phyloP scores from a whole-genome alignment of 2,888 invertebrate species.

The Stenchaetothrips biformis region DNA sequence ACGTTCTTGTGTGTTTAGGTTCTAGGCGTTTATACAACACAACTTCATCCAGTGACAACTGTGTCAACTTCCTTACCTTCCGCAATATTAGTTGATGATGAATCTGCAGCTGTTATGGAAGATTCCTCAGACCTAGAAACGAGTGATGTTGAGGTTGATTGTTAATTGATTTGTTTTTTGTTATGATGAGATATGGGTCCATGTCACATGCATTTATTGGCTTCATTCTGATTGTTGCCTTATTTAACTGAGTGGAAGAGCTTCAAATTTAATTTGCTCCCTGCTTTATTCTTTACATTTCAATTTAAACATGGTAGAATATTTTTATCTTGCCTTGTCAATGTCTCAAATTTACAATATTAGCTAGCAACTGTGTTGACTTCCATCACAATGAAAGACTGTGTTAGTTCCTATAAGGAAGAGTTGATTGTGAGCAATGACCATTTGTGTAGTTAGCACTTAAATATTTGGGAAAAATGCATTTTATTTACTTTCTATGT shows the following conservation, averaged over 20 bases:
- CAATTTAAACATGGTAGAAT: background rate
- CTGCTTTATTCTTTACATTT: background rate
- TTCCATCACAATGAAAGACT: conserved; percentile 18
- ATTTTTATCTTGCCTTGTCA: too few species aligned
- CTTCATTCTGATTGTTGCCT: background rate
- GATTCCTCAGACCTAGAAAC: background rate
- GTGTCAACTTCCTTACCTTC: conserved; percentile 2
- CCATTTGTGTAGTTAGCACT: background rate
- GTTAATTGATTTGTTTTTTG: background rate
- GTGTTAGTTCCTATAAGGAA: background rate
- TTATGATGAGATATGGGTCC: background rate
- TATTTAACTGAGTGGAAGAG: background rate
- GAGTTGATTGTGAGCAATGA: background rate
- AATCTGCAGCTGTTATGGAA: background rate
- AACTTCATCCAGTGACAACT: conserved; percentile 28
- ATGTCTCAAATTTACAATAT: background rate
- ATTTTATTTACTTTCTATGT: background rate
- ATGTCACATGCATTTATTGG: background rate
- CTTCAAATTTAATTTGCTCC: background rate
- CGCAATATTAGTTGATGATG: conserved; percentile 1
- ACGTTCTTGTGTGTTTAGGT: conserved; percentile 24
- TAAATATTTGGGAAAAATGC: background rate
- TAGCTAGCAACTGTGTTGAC: background rate
- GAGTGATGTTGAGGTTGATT: conserved; percentile 9
- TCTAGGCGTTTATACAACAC: conserved; percentile 33